These are phyloP conservation scores for Nebria salina DNA, from an alignment of 2,888 invertebrate species.

Conservation along the genomic window DNA sequence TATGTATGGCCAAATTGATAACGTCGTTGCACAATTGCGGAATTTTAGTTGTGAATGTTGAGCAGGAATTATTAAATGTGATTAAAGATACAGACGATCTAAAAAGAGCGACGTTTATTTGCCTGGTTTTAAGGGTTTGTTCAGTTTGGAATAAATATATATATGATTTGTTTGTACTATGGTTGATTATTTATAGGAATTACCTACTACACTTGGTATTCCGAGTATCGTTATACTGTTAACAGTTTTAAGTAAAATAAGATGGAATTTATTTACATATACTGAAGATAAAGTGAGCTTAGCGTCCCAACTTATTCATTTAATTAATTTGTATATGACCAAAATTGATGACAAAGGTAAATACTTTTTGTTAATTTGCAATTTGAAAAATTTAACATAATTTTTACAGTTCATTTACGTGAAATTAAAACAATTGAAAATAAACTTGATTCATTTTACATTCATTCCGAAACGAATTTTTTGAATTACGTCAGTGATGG, in stretches of 20 bases:
- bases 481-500: conserved; percentile 25
- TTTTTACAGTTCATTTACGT: conserved; percentile 29
- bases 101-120: conserved; percentile 33
- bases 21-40: conserved; percentile 5
- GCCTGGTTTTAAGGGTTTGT: conserved; percentile 27
- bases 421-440: conserved; percentile 16
- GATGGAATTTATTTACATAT: conserved; percentile 39
- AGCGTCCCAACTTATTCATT: conserved; percentile 22
- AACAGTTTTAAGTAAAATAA: conserved; percentile 5
- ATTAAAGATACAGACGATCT: conserved; percentile 29
- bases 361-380: no score
- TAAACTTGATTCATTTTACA: conserved; percentile 30
- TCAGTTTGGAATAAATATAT: neutral
- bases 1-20: conserved; percentile 28
- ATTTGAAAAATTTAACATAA: no score
- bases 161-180: conserved; percentile 6
- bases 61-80: conserved; percentile 18
- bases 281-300: conserved; percentile 27
- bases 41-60: conserved; percentile 28
- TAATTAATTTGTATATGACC: conserved; percentile 27
- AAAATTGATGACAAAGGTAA: no score
- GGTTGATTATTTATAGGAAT: conserved; percentile 23
- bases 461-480: conserved; percentile 24
- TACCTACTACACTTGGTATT: conserved; percentile 17
- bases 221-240: conserved; percentile 28